These are phyloP conservation scores for Gryon sp. DNA, from an alignment of 1,140 invertebrate species.

Conservation along the genomic window DNA sequence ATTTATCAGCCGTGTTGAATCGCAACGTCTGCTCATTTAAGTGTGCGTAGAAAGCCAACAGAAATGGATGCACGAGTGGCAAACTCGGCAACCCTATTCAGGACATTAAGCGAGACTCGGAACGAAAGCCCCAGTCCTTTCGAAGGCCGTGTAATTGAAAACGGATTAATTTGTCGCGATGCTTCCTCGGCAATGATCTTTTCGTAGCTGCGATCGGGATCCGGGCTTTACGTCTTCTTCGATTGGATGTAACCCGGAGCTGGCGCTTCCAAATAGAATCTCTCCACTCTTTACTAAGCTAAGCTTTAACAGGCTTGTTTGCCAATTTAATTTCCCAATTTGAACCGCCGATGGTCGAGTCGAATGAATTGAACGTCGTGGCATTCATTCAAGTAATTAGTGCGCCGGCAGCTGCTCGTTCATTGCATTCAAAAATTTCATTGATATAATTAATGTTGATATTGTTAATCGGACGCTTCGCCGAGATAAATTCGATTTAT, in stretches of 20 bases:
- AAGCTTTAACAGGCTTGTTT: conserved; percentile 60
- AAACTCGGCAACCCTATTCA: conserved; percentile 62
- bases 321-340: conserved; percentile 64
- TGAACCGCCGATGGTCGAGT: conserved; percentile 42
- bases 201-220: conserved; percentile 53
- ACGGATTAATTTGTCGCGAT: conserved; percentile 67
- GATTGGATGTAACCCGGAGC: conserved; percentile 51
- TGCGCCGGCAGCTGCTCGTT: conserved; percentile 19
- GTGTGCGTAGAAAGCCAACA: conserved; percentile 41
- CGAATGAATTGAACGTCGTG: conserved; percentile 53
- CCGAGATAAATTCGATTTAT: conserved; percentile 8
- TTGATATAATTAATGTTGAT: conserved; percentile 39
- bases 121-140: conserved; percentile 59
- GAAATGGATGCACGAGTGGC: conserved; percentile 52
- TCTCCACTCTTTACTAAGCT: conserved; percentile 46
- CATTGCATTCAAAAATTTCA: conserved; percentile 35
- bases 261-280: conserved; percentile 57
- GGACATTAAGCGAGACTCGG: conserved; percentile 59
- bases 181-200: conserved; percentile 58
- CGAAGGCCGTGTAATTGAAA: conserved; percentile 66
- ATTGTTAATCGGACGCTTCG: conserved; percentile 17
- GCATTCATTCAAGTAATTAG: conserved; percentile 60
- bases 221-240: conserved; percentile 49
- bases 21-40: conserved; percentile 49
- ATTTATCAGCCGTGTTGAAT: conserved; percentile 43